Conservation (phyloP, 2,113 vertebrate genomes). For the Chionis minor region DNA sequence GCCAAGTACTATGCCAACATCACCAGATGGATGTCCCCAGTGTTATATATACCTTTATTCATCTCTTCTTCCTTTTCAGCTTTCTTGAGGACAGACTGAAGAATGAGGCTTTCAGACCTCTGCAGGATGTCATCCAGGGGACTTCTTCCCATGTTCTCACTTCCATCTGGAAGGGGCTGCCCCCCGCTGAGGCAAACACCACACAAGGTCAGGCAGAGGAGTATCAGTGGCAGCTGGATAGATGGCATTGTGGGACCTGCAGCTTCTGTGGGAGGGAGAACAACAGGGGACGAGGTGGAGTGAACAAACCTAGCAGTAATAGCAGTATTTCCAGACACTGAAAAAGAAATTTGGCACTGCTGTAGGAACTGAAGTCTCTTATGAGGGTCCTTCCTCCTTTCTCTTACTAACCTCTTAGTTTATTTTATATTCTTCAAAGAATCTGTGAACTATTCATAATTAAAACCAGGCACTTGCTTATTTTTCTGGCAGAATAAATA, state of each 20-base stretch:
- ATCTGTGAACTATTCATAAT: not conserved
- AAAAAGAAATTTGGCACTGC: not conserved
- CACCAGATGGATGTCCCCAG: not conserved
- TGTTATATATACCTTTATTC: constrained; percentile 72
- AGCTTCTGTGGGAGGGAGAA: not conserved
- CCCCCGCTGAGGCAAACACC: constrained; percentile 61
- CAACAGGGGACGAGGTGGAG: not conserved
- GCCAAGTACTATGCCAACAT: not conserved
- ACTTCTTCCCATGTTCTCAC: constrained; percentile 54
- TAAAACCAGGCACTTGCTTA: not conserved
- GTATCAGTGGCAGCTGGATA: constrained; percentile 72
- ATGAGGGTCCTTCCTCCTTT: not conserved
- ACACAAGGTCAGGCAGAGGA: constrained; percentile 71
- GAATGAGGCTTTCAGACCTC: constrained; percentile 75
- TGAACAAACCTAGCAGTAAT: not conserved
- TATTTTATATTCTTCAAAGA: not conserved
- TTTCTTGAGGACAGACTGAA: constrained; percentile 79
- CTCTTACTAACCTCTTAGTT: not conserved
- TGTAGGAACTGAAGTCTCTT: not conserved
- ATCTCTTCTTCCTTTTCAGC: constrained; percentile 73
- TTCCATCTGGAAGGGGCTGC: constrained; percentile 67
- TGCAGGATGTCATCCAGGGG: constrained; percentile 76
- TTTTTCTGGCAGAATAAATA: not conserved
- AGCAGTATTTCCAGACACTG: not conserved
- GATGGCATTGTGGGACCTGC: constrained; percentile 75